A percentile compares a stretch with the other conserved stretches of the same genome.
phyloP scores from a whole-genome alignment of 1,140 invertebrate species.

The Pachyrhynchus sulphureomaculatus region DNA sequence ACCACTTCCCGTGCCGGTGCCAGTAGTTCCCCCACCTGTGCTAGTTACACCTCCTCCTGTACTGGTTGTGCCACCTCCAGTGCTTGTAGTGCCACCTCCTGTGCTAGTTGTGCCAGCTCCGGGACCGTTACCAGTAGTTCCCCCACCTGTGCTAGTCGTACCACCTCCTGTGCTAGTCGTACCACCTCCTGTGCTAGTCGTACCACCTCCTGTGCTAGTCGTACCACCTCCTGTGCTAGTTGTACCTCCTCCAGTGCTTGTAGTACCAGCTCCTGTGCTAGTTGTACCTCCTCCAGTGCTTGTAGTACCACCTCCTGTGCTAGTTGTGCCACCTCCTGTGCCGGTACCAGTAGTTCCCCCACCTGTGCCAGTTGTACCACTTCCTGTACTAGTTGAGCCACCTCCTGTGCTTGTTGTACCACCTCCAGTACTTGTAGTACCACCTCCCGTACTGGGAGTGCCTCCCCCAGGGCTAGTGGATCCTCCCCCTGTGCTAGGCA shows the following conservation, averaged over 20 bases:
- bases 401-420: no score
- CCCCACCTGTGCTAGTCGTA: not conserved
- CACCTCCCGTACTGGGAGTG: not conserved
- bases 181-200: not conserved
- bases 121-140: not conserved
- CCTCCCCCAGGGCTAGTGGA: slow-evolving; percentile 7
- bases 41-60: no score
- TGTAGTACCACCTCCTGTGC: no score
- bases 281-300: no score
- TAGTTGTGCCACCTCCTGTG: slow-evolving; percentile 1
- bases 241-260: no score
- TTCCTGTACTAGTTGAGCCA: no score
- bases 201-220: not conserved
- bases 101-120: slow-evolving; percentile 50
- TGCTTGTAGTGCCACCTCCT: slow-evolving; percentile 34
- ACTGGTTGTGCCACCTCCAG: no score
- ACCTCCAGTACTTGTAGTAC: not conserved
- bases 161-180: no score
- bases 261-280: no score
- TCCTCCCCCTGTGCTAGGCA: slow-evolving; percentile 3
- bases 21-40: no score
- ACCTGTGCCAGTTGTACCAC: no score
- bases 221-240: no score
- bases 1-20: slow-evolving; percentile 32
- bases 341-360: not conserved